Conservation (phyloP, 2,888 invertebrate species). For the Tenthredo mesomela region DNA sequence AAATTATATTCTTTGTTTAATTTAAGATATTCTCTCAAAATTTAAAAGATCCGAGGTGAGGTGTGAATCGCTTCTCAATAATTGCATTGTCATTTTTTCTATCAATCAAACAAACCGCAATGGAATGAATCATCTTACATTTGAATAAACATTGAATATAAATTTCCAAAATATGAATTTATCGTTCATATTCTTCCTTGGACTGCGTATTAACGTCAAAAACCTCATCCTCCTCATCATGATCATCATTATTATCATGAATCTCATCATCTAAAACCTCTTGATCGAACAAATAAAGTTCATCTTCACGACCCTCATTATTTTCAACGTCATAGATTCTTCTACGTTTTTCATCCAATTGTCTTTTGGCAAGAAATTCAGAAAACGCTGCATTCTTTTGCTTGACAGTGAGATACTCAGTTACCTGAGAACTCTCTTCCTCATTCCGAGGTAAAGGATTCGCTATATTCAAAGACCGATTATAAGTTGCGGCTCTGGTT, state of each 20-base stretch:
- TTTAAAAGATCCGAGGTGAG: background rate
- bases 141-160: conserved; percentile 20
- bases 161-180: conserved; percentile 3
- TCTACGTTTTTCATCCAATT: conserved; percentile 73
- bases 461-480: conserved; percentile 55
- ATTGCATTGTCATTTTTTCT: background rate
- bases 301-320: conserved; percentile 62
- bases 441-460: conserved; percentile 64
- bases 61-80: background rate
- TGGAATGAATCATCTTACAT: background rate
- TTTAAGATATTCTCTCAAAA: conserved; percentile 24
- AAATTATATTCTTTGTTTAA: conserved; percentile 43
- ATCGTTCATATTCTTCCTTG: background rate
- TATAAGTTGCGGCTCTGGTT: conserved; percentile 67
- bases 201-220: conserved; percentile 59
- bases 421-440: conserved; percentile 58
- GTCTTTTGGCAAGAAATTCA: conserved; percentile 80
- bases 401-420: conserved; percentile 63
- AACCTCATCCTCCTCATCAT: conserved; percentile 58
- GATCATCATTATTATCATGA: background rate
- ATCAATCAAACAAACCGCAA: background rate
- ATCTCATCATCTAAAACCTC: conserved; percentile 62
- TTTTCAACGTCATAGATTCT: conserved; percentile 64
- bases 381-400: conserved; percentile 79
- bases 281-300: conserved; percentile 57